Base-by-base conservation (phyloP, 1,140 invertebrate genomes). In the Hypothenemus hampei region DNA sequence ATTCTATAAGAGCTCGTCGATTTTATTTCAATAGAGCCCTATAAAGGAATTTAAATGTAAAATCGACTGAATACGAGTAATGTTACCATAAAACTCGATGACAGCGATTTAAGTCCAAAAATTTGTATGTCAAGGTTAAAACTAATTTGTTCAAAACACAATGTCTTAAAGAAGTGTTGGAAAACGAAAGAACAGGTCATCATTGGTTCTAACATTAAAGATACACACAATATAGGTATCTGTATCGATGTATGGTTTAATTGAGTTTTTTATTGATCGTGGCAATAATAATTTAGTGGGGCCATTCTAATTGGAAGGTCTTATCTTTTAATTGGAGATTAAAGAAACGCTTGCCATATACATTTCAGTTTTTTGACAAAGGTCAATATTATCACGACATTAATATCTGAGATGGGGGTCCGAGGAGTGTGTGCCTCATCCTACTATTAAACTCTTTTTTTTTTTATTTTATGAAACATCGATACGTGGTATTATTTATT, bases 281-380 rank as follows among this genome's bases (percentile, higher is more conserved):
- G 1, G 46, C 46, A 48, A 48, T 48, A n/a, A n/a, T 39, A 46
- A 46, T 46, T 46, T 46, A 46, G 33, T 29, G 3, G 26, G 26
- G 20, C 40, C 22, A 15, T 43, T 52, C 40, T 52, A 52, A 52
- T 52, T 52, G 37, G 37, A 31, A 31, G 19, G 16, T n/a, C 50
- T 52, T 52, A 52, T 52, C 50, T 52, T 44, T 52, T 52, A 52
- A 52, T 52, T 52, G 50, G 39, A 44, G 50, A 52, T 52, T 52
- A 52, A 52, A 52, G 31, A 24, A 50, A 15, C 47, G 47, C 24
- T 44, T 44, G 50, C 39, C 29, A n/a, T n/a, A 52, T 52, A 52
- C 50, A 52, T 52, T 52, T 52, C 50, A 52, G 50, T 52, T 44
- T 52, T n/a, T 52, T 52, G 50, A 52, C 50, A 52, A 52, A 52